Percentiles rank a stretch among this genome's conserved stretches.
phyloP scores from a whole-genome alignment of 2,113 vertebrate genomes.

The Triplophysa tibetana region DNA sequence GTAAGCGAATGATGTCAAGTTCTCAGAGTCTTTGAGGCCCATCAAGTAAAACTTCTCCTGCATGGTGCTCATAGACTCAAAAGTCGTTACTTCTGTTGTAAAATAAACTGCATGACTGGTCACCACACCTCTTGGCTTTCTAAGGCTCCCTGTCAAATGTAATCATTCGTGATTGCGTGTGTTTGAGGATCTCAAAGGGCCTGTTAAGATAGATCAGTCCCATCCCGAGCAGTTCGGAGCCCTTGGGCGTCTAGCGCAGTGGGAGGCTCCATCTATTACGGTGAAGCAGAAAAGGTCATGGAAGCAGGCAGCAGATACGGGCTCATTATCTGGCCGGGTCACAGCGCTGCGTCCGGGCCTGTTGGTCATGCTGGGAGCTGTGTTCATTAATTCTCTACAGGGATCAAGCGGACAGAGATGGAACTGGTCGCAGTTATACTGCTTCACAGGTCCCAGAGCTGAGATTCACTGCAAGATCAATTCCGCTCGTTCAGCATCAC shows the following conservation, averaged over 20 bases:
- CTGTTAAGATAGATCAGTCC: slow-evolving; percentile 43
- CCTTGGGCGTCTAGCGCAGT: slow-evolving; percentile 37
- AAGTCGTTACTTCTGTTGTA: not conserved
- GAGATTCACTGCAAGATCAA: not conserved
- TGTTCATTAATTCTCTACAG: slow-evolving; percentile 51
- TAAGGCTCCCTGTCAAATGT: slow-evolving; percentile 30
- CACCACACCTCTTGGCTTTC: slow-evolving; percentile 15
- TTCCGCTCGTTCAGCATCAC: not conserved
- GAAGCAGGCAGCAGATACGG: slow-evolving; percentile 43
- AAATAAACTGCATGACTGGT: slow-evolving; percentile 28
- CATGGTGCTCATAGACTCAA: too few species aligned
- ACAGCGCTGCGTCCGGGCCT: slow-evolving; percentile 9
- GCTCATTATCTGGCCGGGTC: slow-evolving; percentile 53
- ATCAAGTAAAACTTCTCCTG: not conserved
- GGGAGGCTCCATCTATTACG: slow-evolving; percentile 53
- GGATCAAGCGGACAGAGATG: slow-evolving; percentile 20
- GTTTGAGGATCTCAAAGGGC: slow-evolving; percentile 28
- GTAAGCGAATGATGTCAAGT: slow-evolving; percentile 6
- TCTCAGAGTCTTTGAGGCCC: not conserved
- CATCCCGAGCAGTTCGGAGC: slow-evolving; percentile 29
- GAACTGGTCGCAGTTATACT: slow-evolving; percentile 3
- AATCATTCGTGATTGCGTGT: slow-evolving; percentile 22
- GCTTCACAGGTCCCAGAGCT: not conserved
- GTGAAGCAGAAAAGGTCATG: slow-evolving; percentile 54
- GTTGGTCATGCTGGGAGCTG: slow-evolving; percentile 18